These are phyloP conservation scores for Natrix natrix DNA, from an alignment of 2,797 vertebrate species.

Conservation along the genomic window DNA sequence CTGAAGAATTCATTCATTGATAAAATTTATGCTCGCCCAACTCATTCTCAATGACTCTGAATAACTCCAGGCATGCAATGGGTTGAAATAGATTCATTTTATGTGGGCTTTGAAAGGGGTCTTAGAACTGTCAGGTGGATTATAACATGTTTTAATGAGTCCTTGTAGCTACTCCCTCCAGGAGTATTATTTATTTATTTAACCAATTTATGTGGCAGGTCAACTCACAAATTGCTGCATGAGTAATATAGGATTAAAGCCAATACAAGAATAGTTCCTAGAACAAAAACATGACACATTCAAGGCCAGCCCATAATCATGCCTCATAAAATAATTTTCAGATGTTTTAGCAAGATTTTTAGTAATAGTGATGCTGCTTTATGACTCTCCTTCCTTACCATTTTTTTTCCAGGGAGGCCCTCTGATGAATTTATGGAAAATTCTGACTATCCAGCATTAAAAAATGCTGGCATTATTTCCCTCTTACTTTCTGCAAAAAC, in stretches of 20 bases:
- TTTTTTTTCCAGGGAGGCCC: not conserved
- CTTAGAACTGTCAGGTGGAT: not conserved
- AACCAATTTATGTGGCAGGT: not conserved
- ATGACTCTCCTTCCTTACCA: not conserved
- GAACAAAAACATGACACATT: not conserved
- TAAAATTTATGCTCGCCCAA: not conserved
- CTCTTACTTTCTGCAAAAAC: not conserved
- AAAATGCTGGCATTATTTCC: not conserved
- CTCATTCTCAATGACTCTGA: not conserved
- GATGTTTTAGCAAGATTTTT: not conserved
- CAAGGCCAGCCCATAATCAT: not conserved
- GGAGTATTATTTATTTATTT: not conserved
- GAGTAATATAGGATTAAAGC: not conserved
- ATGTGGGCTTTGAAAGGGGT: not conserved
- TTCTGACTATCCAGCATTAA: not conserved
- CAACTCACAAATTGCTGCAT: not conserved
- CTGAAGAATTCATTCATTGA: not conserved
- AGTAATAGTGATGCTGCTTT: not conserved
- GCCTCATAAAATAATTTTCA: not conserved
- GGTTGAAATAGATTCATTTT: not conserved
- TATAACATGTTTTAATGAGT: not conserved
- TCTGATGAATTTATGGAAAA: not conserved
- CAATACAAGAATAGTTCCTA: not conserved
- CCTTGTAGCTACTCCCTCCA: not conserved
- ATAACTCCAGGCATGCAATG: not conserved